Evolutionary conservation across 2,797 vertebrate species (phyloP).

Genomic region (Chromis chromis): DNA sequence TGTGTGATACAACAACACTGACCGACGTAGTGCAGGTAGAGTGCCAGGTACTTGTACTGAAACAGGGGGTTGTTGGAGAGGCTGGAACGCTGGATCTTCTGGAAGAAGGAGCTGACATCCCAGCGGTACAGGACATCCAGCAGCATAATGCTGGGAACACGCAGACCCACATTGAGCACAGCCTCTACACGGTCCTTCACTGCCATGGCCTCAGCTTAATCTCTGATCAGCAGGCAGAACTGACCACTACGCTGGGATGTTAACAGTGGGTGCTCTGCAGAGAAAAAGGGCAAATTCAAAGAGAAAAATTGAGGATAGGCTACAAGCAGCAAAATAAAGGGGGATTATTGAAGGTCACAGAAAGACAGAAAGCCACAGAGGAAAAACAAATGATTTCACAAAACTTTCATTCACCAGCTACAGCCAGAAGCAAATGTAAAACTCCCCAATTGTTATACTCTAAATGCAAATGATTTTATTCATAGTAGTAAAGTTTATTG

Average conservation of each 20-base stretch:
- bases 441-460: neutral
- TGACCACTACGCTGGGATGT: conserved; percentile 66
- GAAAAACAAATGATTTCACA: neutral
- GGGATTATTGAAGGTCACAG: conserved; percentile 21
- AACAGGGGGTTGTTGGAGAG: conserved; percentile 97
- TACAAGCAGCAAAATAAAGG: neutral
- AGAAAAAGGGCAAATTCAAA: conserved; percentile 11
- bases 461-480: neutral
- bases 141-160: conserved; percentile 98
- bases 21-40: conserved; percentile 99
- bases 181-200: conserved; percentile 95
- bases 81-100: conserved; percentile 98
- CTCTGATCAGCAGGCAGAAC: conserved; percentile 70
- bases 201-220: conserved; percentile 86
- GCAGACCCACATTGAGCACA: conserved; percentile 95
- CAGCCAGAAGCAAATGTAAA: neutral
- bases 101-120: conserved; percentile 99
- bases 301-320: neutral
- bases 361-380: conserved; percentile 6
- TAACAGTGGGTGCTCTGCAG: conserved; percentile 52
- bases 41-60: conserved; percentile 98
- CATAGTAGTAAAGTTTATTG: neutral
- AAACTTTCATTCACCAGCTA: neutral
- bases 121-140: conserved; percentile 97
- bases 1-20: conserved; percentile 72